These are phyloP conservation scores for Gobius niger DNA, from an alignment of 2,113 vertebrate genomes.

Conservation along the genomic window DNA sequence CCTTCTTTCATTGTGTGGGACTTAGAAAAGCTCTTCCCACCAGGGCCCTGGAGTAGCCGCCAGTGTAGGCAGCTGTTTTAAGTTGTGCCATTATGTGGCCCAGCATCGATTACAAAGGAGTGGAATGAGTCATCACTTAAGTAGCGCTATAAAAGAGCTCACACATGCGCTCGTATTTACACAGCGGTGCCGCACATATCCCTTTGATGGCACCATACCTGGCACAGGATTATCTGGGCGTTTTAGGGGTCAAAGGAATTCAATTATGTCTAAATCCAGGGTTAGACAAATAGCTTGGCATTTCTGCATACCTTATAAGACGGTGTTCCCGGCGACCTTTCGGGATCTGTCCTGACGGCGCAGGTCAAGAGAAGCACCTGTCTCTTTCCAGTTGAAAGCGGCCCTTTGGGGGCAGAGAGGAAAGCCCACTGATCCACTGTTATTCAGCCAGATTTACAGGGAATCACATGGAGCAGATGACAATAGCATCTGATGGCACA, in stretches of 20 bases:
- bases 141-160: slow-evolving; percentile 30
- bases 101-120: slow-evolving; percentile 40
- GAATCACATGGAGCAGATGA: slow-evolving; percentile 14
- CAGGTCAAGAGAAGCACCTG: slow-evolving; percentile 66
- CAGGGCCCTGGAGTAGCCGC: slow-evolving; percentile 25
- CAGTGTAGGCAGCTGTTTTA: slow-evolving; percentile 36
- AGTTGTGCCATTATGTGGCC: slow-evolving; percentile 44
- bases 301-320: slow-evolving; percentile 42
- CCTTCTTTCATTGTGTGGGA: slow-evolving; percentile 42
- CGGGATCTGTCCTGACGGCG: slow-evolving; percentile 38
- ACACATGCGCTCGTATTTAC: slow-evolving; percentile 15
- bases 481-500: slow-evolving; percentile 36
- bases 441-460: too few relatives aligned
- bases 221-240: slow-evolving; percentile 27
- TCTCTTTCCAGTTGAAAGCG: slow-evolving; percentile 60
- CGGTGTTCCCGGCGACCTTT: slow-evolving; percentile 42
- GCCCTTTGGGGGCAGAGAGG: slow-evolving; percentile 51
- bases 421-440: slow-evolving; percentile 53
- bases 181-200: slow-evolving; percentile 15
- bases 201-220: slow-evolving; percentile 44
- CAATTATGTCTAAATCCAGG: slow-evolving; percentile 39
- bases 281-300: slow-evolving; percentile 37
- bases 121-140: slow-evolving; percentile 48
- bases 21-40: slow-evolving; percentile 38
- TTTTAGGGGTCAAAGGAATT: slow-evolving; percentile 47